Evolutionary conservation across 2,113 vertebrate species (phyloP), one percentile per base, ranked within the genome.

Genomic region (Octodon degus): DNA sequence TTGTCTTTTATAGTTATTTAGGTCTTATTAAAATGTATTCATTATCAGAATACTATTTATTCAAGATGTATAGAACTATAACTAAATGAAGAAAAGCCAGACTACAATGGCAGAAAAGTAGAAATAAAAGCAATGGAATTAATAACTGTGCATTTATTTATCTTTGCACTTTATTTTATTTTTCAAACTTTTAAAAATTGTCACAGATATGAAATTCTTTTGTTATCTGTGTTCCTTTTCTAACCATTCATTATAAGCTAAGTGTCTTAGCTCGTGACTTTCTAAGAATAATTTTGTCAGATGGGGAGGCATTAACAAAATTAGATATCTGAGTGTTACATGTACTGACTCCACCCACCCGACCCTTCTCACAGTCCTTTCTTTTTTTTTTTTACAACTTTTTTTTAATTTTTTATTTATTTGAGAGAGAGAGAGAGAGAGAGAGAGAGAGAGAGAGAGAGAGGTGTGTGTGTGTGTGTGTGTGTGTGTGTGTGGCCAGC

Each of bases 1-100:
- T 34, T 62, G 37, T 79, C 37, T 34, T 65, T 93, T 84, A 17
- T 8, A 86, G 34, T 60, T 5, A 90, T 62, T 90, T 88, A 72
- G 2, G 5, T 63, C 95, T 90, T 82, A 88, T 88, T 79, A 88
- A 81, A 96, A 84, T 80, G 43, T 22, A 40, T 17, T 17, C 60
- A 30, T 89, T 53, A 32, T 86, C 25, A 91, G 25, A 83, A 81
- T 90, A 79, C 34, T 77, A 87, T 72, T 84, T 68, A 86, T 2
- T n/a, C 34, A 58, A 89, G 11, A 43, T 84, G 12, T 90, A 88
- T 90, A 82, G 85, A 81, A 85, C 9, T 90, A 65, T 47, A 62
- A 53, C 5, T 37, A 93, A 14, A 86, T 79, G 14, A 77, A 53
- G 83, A 53, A 85, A 93, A 17, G 62, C 63, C 12, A 91, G 79